Evolutionary conservation across 2,113 vertebrate genomes (phyloP).

Genomic region (Thamnaconus septentrionalis): DNA sequence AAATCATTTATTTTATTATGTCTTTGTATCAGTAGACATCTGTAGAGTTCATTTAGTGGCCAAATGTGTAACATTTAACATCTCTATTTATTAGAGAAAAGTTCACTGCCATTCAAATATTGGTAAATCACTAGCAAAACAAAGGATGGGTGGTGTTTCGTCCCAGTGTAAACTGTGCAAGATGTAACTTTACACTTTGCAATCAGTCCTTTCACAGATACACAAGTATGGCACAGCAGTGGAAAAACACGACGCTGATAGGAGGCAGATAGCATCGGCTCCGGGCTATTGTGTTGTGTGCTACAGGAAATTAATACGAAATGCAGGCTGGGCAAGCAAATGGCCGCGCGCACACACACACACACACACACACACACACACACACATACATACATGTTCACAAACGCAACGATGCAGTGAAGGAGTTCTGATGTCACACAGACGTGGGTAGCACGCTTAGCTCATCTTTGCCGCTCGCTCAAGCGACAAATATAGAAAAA

Average conservation of each 20-base stretch:
- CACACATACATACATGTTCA: constrained; percentile 5
- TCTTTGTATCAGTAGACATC: no score
- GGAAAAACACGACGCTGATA: constrained; percentile 50
- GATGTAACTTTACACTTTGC: constrained; percentile 26
- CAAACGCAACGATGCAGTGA: neutral
- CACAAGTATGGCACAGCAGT: constrained; percentile 42
- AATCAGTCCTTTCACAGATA: constrained; percentile 23
- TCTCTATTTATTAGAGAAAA: no score
- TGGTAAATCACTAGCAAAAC: neutral
- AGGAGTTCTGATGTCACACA: neutral
- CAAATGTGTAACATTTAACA: no score
- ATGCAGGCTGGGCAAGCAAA: constrained; percentile 43
- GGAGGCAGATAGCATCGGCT: constrained; percentile 52
- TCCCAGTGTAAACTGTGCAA: constrained; percentile 4
- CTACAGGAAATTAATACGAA: constrained; percentile 64
- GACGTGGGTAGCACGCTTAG: constrained; percentile 15
- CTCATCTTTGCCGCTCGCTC: constrained; percentile 42
- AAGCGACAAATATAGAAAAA: constrained; percentile 29
- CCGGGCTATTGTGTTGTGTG: constrained; percentile 49
- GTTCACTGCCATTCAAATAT: neutral
- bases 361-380: neutral
- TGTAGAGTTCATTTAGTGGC: neutral
- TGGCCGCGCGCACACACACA: neutral
- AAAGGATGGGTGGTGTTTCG: constrained; percentile 31
- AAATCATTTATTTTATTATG: no score